Evolutionary conservation across 2,888 invertebrate genomes (phyloP).

Genomic region (Notocelia uddmanniana): DNA sequence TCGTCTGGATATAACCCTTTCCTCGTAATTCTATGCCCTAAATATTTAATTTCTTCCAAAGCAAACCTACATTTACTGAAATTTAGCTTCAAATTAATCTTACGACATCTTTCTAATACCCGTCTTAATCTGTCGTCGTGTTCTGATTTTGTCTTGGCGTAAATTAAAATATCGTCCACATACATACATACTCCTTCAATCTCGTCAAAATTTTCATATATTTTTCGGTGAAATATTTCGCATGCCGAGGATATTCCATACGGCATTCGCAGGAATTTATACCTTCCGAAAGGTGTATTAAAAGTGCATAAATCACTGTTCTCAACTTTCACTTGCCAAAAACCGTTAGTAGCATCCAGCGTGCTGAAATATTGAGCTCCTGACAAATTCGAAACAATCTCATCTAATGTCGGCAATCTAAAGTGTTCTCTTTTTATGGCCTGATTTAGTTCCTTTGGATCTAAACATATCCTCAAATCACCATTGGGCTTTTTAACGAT

Average conservation of each 20-base stretch:
- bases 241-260: no score
- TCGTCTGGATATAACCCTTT: no score
- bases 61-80: no score
- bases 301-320: constrained; percentile 44
- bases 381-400: constrained; percentile 43
- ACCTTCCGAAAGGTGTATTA: constrained; percentile 42
- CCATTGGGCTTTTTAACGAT: constrained; percentile 36
- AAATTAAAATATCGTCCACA: no score
- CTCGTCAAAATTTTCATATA: constrained; percentile 33
- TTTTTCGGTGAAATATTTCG: no score
- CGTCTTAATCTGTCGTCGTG: constrained; percentile 30
- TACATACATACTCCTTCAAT: constrained; percentile 30
- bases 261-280: background rate
- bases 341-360: constrained; percentile 32
- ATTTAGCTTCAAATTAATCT: no score
- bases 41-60: no score
- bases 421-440: constrained; percentile 46
- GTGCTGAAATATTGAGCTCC: constrained; percentile 36
- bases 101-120: background rate
- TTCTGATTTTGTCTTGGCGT: constrained; percentile 25
- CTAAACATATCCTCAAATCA: constrained; percentile 37
- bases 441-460: constrained; percentile 37
- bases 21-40: no score
- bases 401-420: constrained; percentile 45
- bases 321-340: constrained; percentile 34